Base-by-base conservation (phyloP, 2,888 invertebrate genomes). In the Trilocha varians region DNA sequence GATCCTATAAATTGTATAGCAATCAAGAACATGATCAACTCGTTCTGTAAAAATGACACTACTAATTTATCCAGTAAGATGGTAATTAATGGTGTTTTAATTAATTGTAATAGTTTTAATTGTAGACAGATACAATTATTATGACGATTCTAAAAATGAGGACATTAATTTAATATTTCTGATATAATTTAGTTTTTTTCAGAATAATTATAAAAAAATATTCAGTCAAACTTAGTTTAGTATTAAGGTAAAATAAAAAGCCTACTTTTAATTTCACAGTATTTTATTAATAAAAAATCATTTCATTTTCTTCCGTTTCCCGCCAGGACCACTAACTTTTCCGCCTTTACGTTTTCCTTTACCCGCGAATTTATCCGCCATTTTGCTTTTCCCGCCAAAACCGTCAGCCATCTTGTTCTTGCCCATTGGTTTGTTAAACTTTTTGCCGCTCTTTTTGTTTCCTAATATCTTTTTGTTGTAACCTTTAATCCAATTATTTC, bases 401-500 rank as follows among this genome's bases (percentile, higher is more conserved):
- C n/a, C n/a, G 13, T 64, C 68, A 37, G 60, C 54, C 58, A 62
- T 63, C 40, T 66, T 65, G 50, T 54, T 57, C 39, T 48, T 52
- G n/a, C n/a, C n/a, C 38, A 50, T 57, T 13, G 53, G 50, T 41
- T 57, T 59, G 34, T 49, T 52, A 13, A 51, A 53, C 13, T 46
- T 49, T 6, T 43, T 53, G 8, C 62, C 62, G 56, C 68, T 58
- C 15, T 52, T 54, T 48, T 72, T 73, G 32, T 75, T 67, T 0
- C 84, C 84, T 16, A 72, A 53, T 43, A 84, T 71, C 57, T 79
- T 85, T 50, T 64, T 85, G 45, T 88, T 86, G 55, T 80, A 89
- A 1, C 89, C 88, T 49, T 87, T 87, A 33, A 90, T 77, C 90
- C 90, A 90, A 11, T 72, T 65, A 50, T 91, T 87, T 16, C 94